Percentiles rank a stretch among this genome's conserved stretches.
These are phyloP conservation scores for Netelia melanura DNA, from an alignment of 2,888 invertebrate species.

Conservation along the genomic window DNA sequence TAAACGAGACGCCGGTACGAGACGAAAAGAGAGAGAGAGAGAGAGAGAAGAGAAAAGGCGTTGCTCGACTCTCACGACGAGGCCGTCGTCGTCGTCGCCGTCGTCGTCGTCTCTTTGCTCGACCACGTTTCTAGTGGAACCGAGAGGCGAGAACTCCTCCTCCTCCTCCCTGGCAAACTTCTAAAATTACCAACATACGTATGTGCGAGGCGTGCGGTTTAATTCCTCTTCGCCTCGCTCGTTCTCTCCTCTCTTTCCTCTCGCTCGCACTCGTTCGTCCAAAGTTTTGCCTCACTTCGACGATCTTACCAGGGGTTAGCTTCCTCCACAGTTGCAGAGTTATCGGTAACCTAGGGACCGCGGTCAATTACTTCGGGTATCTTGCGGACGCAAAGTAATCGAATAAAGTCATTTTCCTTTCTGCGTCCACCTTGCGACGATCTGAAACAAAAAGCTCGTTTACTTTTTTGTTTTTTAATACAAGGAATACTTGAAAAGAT, in stretches of 20 bases:
- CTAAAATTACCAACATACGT: conserved; percentile 65
- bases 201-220: conserved; percentile 50
- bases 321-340: neutral
- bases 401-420: conserved; percentile 21
- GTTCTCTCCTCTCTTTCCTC: conserved; percentile 5
- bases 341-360: neutral
- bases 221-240: conserved; percentile 29
- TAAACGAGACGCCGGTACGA: conserved; percentile 66
- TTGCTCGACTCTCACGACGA: conserved; percentile 4
- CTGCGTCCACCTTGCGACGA: neutral
- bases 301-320: neutral
- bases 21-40: conserved; percentile 18
- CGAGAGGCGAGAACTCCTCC: conserved; percentile 41
- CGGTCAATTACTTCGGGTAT: neutral
- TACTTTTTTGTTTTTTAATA: too few species aligned
- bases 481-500: too few species aligned
- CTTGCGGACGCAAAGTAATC: neutral
- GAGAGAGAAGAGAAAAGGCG: conserved; percentile 24
- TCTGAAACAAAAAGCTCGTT: neutral
- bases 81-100: conserved; percentile 29
- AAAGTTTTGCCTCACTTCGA: neutral
- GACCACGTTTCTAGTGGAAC: neutral
- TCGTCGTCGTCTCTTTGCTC: neutral
- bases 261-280: neutral
- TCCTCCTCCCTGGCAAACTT: conserved; percentile 54